Conservation (phyloP, 2,113 vertebrate species). For the Theristicus caerulescens region DNA sequence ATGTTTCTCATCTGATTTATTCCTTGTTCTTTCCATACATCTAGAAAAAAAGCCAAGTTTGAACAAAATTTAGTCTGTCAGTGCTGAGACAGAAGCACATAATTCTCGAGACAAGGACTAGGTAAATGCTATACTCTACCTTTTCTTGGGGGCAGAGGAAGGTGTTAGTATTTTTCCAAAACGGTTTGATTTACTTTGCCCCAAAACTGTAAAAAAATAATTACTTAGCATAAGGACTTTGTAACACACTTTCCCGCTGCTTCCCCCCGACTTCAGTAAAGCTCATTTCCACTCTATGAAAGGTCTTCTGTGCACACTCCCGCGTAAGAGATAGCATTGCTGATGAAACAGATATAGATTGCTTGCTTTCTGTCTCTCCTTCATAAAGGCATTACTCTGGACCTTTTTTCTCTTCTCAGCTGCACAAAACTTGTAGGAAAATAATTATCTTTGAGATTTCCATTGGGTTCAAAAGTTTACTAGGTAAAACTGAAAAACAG, state of each 20-base stretch:
- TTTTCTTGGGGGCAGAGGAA: background rate
- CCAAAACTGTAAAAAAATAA: background rate
- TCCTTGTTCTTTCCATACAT: background rate
- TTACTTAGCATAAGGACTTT: background rate
- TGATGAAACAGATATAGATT: background rate
- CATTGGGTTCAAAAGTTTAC: background rate
- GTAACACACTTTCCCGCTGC: background rate
- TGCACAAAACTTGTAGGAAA: background rate
- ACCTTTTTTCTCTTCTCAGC: background rate
- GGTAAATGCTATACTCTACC: background rate
- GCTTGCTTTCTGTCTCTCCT: background rate
- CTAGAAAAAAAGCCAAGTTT: background rate
- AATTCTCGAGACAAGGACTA: background rate
- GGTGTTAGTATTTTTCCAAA: background rate
- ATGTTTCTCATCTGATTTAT: background rate
- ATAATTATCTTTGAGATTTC: background rate
- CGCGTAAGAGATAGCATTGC: background rate
- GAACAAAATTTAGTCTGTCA: background rate
- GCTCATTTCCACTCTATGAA: background rate
- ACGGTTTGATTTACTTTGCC: background rate
- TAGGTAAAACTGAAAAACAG: background rate
- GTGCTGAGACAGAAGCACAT: background rate
- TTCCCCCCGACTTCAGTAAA: background rate
- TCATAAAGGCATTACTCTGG: background rate
- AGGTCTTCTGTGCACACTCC: background rate